phyloP scores from a whole-genome alignment of 2,797 vertebrate species.

The Microcaecilia unicolor region DNA sequence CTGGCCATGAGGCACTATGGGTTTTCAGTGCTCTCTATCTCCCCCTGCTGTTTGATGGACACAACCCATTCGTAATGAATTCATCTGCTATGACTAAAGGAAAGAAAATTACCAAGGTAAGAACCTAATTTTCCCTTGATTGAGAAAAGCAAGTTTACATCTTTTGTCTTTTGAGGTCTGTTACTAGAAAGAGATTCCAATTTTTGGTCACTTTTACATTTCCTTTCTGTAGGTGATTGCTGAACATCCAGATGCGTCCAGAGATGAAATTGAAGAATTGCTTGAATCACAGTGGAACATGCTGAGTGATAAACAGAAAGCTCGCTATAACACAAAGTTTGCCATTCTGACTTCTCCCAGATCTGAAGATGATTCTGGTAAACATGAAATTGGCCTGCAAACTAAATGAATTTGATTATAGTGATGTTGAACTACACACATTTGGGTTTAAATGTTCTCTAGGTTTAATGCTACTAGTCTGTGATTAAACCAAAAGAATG shows the following conservation, averaged over 20 bases:
- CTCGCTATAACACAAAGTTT: constrained; percentile 64
- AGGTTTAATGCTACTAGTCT: constrained; percentile 29
- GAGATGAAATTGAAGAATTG: constrained; percentile 64
- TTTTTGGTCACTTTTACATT: neutral
- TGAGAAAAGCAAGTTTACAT: too few species aligned
- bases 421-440: constrained; percentile 23
- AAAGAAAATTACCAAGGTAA: too few species aligned
- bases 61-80: too few species aligned
- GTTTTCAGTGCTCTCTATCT: too few species aligned
- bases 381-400: constrained; percentile 42
- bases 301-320: constrained; percentile 68
- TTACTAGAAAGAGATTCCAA: neutral
- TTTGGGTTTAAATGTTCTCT: constrained; percentile 29
- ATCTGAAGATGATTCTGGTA: constrained; percentile 64
- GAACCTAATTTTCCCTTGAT: too few species aligned
- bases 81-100: too few species aligned
- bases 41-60: too few species aligned
- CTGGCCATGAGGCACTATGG: too few species aligned
- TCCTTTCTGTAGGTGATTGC: constrained; percentile 44
- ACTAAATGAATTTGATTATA: constrained; percentile 37
- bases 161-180: too few species aligned
- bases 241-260: constrained; percentile 63
- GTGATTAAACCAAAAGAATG: constrained; percentile 30
- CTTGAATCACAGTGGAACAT: constrained; percentile 70
- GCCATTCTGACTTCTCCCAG: constrained; percentile 58